Evolutionary conservation across 2,113 vertebrate genomes (phyloP).

Genomic region (Cnemophilus loriae): DNA sequence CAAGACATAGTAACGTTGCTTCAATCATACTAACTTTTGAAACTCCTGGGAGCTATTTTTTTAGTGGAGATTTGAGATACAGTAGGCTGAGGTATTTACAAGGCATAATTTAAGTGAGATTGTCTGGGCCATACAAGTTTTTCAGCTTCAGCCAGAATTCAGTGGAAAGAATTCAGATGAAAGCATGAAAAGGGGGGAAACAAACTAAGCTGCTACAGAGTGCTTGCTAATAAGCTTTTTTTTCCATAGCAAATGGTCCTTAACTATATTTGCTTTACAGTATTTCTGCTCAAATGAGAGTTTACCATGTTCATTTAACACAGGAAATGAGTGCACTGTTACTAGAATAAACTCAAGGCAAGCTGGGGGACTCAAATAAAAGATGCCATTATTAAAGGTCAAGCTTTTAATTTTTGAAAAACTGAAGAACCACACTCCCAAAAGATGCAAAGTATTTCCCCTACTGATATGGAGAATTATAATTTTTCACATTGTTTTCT

Average conservation of each 20-base stretch:
- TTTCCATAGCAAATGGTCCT: not conserved
- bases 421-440: not conserved
- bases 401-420: not conserved
- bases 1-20: not conserved
- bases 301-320: constrained; percentile 28
- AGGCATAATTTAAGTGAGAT: not conserved
- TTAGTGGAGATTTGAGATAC: not conserved
- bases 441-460: not conserved
- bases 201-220: not conserved
- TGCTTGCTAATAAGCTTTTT: constrained; percentile 2
- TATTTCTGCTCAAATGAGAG: constrained; percentile 36
- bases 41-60: not conserved
- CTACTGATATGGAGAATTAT: not conserved
- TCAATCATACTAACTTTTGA: not conserved
- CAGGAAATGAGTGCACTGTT: not conserved
- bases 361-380: not conserved
- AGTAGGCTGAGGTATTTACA: not conserved
- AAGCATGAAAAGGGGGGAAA: constrained; percentile 1
- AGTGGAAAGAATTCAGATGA: constrained; percentile 11
- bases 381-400: constrained; percentile 3
- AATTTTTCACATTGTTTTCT: not conserved
- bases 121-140: not conserved
- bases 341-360: not conserved
- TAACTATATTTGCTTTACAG: constrained; percentile 30
- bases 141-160: not conserved